phyloP scores from a whole-genome alignment of 2,113 vertebrate genomes.

The Pelmatolapia mariae region DNA sequence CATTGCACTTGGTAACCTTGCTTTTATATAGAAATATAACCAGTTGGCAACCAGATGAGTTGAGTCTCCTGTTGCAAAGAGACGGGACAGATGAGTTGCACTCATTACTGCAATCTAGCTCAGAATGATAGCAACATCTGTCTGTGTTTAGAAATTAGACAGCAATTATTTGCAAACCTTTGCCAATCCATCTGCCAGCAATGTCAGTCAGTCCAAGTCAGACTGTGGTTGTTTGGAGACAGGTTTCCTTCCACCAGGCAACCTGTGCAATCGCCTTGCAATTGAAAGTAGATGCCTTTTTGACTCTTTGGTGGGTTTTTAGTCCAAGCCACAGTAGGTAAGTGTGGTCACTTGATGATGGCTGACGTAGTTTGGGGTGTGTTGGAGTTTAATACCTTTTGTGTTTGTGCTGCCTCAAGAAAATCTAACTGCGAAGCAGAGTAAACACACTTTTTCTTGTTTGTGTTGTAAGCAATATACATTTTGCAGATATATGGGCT shows the following conservation, averaged over 20 bases:
- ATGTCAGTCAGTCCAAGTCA: neutral
- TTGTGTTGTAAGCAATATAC: neutral
- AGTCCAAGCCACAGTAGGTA: neutral
- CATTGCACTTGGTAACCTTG: neutral
- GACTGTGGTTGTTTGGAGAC: neutral
- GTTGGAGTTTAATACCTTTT: neutral
- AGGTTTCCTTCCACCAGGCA: neutral
- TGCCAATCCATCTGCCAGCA: neutral
- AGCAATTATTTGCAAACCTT: neutral
- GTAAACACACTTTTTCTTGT: neutral
- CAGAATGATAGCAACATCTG: accelerated
- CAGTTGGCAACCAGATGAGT: neutral
- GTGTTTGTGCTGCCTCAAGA: neutral
- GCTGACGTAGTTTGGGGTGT: neutral
- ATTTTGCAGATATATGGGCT: neutral
- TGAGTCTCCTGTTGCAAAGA: neutral
- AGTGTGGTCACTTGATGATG: neutral
- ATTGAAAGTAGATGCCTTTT: neutral
- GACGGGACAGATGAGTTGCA: neutral
- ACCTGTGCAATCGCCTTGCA: neutral
- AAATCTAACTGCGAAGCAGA: neutral
- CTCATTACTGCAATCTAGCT: neutral
- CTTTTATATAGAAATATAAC: neutral
- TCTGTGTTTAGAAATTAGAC: neutral
- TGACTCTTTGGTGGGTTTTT: neutral